Evolutionary conservation across 2,797 vertebrate genomes (phyloP), one percentile per base, ranked within the genome.

Genomic region (Megaceryle alcyon): DNA sequence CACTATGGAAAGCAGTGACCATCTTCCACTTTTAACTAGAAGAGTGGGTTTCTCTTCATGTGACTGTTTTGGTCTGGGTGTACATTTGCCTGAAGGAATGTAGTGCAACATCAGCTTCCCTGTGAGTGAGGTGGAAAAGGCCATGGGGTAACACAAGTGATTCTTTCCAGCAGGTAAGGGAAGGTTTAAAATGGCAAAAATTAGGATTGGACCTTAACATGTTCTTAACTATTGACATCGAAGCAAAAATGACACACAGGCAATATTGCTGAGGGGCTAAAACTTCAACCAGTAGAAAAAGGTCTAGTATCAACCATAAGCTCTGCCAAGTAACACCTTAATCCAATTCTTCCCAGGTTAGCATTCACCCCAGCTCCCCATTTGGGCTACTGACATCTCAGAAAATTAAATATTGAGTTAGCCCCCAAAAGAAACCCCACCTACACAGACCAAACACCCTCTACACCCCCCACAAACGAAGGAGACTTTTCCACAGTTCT

Each of bases 401-500:
- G 56, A 53, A 94, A 73, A 84, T 72, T 84, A 94, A 70, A 95
- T 41, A 79, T 20, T 37, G 86, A 82, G 57, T 68, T 77, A 80
- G 29, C 14, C 68, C 68, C 63, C 39, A 10, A 48, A 94, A 88
- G 60, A 90, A 87, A 43, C 19, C 49, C 56, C 44, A 85, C 81
- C 68, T 54, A 41, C 65, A 41, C 23, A 35, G 44, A 73, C n/a
- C 29, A 75, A 90, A 88, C 49, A 85, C 61, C 26, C 5, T 23
- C 63, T 69, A 39, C 35, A 80, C 54, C 57, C 56, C 64, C 69
- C 57, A 88, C 51, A 92, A 95, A 88, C 18, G 46, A 88, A 72
- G n/a, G 10, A 94, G 35, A 82, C 66, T 59, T 95, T 90, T 90
- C 80, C 54, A 85, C 44, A 71, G 75, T 57, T 94, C 92, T 71